These are phyloP conservation scores for Saturnia pavonia DNA, from an alignment of 2,888 invertebrate genomes.

Conservation along the genomic window DNA sequence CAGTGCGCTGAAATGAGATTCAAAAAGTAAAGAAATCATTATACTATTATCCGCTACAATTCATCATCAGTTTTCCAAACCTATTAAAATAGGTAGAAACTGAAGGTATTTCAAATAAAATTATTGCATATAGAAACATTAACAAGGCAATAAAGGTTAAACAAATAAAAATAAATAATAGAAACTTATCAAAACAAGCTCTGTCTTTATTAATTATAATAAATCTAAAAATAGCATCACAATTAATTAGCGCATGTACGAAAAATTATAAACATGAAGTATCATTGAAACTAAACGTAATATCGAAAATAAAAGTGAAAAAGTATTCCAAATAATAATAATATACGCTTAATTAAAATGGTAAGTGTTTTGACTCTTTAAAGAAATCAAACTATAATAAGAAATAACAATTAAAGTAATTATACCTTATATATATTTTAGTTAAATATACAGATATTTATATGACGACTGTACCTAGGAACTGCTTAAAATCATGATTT, in stretches of 20 bases:
- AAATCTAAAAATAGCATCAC: constrained; percentile 78
- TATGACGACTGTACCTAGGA: no score
- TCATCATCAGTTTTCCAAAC: not conserved
- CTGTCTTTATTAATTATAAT: constrained; percentile 78
- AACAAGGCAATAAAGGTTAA: constrained; percentile 26
- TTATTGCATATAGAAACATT: not conserved
- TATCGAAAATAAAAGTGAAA: constrained; percentile 46
- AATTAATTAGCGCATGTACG: constrained; percentile 61
- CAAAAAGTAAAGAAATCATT: not conserved
- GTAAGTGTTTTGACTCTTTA: not conserved
- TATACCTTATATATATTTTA: not conserved
- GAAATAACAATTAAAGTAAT: not conserved
- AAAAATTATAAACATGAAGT: constrained; percentile 50
- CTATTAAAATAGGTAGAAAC: constrained; percentile 8
- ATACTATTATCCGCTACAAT: not conserved
- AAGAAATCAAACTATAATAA: not conserved
- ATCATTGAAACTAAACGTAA: constrained; percentile 40
- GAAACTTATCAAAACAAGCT: constrained; percentile 60
- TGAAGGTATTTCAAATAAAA: not conserved
- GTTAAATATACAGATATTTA: no score
- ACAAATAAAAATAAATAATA: constrained; percentile 51
- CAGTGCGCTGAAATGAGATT: not conserved
- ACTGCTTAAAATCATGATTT: not conserved
- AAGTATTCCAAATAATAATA: not conserved
- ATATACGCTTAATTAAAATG: not conserved